These are phyloP conservation scores for Anolis apletophallus DNA, from an alignment of 2,797 vertebrate species.

Conservation along the genomic window DNA sequence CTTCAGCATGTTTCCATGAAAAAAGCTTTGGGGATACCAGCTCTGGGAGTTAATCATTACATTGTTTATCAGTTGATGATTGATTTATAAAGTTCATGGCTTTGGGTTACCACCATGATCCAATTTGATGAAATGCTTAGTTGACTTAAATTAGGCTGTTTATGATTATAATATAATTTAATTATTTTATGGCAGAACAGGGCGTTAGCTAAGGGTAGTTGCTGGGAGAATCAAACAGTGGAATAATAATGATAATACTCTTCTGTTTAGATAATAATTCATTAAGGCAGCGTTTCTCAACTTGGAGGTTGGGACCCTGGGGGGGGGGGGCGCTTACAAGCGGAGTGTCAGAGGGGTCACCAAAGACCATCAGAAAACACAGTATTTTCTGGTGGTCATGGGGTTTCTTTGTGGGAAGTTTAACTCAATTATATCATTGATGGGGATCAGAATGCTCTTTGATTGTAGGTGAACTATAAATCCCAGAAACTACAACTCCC, in stretches of 20 bases:
- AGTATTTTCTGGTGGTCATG: too few relatives aligned
- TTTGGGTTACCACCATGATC: slow-evolving; percentile 29
- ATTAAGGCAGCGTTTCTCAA: too few relatives aligned
- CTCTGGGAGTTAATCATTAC: slow-evolving; percentile 79
- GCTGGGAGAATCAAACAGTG: slow-evolving; percentile 44
- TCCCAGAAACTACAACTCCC: too few relatives aligned
- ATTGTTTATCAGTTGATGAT: slow-evolving; percentile 83
- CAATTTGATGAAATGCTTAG: slow-evolving; percentile 54
- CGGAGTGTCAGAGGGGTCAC: too few relatives aligned
- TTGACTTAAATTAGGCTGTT: slow-evolving; percentile 79
- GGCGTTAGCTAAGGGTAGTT: slow-evolving; percentile 48
- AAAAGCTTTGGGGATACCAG: slow-evolving; percentile 14
- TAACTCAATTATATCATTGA: too few relatives aligned
- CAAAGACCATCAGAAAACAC: too few relatives aligned
- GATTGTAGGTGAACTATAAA: too few relatives aligned
- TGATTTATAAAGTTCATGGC: slow-evolving; percentile 83
- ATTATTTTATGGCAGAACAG: slow-evolving; percentile 81
- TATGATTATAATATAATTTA: slow-evolving; percentile 94
- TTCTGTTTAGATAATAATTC: slow-evolving; percentile 20
- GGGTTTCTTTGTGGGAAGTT: too few relatives aligned
- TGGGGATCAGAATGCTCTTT: too few relatives aligned
- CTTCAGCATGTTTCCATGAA: not conserved
- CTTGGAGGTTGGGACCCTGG: too few relatives aligned
- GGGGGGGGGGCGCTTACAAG: too few relatives aligned
- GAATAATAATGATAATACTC: slow-evolving; percentile 43